Conservation (phyloP, 1,140 invertebrate genomes). For the Bombus pascuorum region DNA sequence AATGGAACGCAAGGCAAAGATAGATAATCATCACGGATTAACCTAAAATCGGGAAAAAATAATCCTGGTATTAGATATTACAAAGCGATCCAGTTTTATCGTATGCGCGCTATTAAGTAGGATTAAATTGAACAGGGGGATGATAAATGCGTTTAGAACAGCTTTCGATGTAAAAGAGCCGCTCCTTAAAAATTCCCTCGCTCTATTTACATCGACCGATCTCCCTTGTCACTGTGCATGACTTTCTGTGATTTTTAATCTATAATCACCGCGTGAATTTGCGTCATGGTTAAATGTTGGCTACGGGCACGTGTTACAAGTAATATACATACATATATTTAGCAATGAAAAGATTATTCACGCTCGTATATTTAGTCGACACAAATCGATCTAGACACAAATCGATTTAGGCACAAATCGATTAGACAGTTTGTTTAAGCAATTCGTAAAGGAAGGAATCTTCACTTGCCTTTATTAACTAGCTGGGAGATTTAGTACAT, state of each 20-base stretch:
- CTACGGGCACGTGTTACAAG: background rate
- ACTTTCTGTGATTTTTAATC: background rate
- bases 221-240: slow-evolving; percentile 10
- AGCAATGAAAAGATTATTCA: background rate
- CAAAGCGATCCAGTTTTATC: slow-evolving; percentile 46
- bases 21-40: slow-evolving; percentile 40
- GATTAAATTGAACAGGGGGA: slow-evolving; percentile 46
- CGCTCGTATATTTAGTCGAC: background rate
- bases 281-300: background rate
- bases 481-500: background rate
- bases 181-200: slow-evolving; percentile 55
- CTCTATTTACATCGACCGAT: slow-evolving; percentile 40
- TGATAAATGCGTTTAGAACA: slow-evolving; percentile 52
- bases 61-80: slow-evolving; percentile 18
- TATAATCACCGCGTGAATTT: background rate
- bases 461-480: background rate
- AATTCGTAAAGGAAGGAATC: background rate
- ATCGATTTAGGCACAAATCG: background rate
- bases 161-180: slow-evolving; percentile 44
- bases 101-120: slow-evolving; percentile 27
- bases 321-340: too few species aligned
- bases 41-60: slow-evolving; percentile 36
- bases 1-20: too few species aligned
- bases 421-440: background rate
- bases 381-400: background rate